Evolutionary conservation across 2,113 vertebrate genomes (phyloP).

Genomic region (Nesogale talazaci): DNA sequence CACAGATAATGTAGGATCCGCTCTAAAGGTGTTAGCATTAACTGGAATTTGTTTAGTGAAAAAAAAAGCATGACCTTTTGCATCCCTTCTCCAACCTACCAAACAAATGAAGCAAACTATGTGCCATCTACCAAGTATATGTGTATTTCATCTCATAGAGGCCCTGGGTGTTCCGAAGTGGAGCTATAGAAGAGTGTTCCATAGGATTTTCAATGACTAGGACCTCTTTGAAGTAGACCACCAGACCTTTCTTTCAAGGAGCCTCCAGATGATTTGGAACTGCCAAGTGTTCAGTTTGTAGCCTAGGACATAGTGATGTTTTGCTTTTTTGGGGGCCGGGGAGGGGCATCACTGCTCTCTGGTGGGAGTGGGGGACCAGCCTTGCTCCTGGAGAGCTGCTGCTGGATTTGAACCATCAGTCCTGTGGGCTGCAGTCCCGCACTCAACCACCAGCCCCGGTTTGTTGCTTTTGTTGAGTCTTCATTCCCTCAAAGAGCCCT

Average conservation of each 20-base stretch:
- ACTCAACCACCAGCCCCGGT: too few relatives aligned
- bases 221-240: neutral
- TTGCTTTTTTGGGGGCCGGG: too few relatives aligned
- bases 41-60: neutral
- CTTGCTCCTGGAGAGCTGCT: too few relatives aligned
- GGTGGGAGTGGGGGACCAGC: too few relatives aligned
- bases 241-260: neutral
- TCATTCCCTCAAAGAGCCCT: neutral
- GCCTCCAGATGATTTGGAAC: neutral
- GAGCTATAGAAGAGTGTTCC: too few relatives aligned
- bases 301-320: neutral
- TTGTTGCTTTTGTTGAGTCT: neutral
- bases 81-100: neutral
- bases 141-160: too few relatives aligned
- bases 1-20: neutral
- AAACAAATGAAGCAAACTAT: neutral
- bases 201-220: too few relatives aligned
- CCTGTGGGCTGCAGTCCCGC: too few relatives aligned
- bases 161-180: too few relatives aligned
- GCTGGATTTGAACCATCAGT: too few relatives aligned
- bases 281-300: neutral
- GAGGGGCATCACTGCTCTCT: too few relatives aligned
- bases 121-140: neutral
- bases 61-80: neutral
- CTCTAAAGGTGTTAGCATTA: neutral